Evolutionary conservation across 64 coral and sea anemone genomes (phyloP), one percentile per base, ranked within the genome.

Genomic region (Anthopleura sola): DNA sequence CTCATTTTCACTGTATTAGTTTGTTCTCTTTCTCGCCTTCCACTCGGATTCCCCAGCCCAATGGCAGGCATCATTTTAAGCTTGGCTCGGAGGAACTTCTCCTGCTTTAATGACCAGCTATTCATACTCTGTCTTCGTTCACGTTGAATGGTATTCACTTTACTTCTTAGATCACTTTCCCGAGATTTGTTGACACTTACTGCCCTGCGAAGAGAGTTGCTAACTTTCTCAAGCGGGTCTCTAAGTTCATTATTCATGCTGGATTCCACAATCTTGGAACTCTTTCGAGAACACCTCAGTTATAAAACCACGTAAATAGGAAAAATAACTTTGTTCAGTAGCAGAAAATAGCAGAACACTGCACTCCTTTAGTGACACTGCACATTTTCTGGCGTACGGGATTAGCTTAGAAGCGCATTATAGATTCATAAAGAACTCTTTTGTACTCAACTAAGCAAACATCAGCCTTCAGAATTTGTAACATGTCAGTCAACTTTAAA

Each of bases 211-310:
- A 95, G 84, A 51, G 94, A 95, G 26, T 91, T 95, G 47, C 94
- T 95, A 19, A 95, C 77, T 76, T 86, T 95, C 48, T 95, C 94
- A 23, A 95, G 79, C 50, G 94, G 94, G 55, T 95, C 94, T 84
- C 83, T 87, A 8, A 89, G 49, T 17, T 95, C 94, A 82, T 95
- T 95, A 51, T 95, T 95, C 93, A 95, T 95, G 21, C 38, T 53
- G 16, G 82, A 28, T 56, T 32, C 51, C 49, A 83, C 36, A 83
- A 55, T 39, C 32, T 58, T 56, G 21, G 48, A 31, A 57, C 44
- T 55, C 18, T 37, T 58, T 20, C 24, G 36, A 20, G 50, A 6
- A 15, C 16, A 38, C 6, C 39, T 79, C 37, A 23, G 39, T 9
- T 46, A 20, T 24, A 23, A 79, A 34, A 14, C 66, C 66, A 34